A percentile compares a stretch with the other conserved stretches of the same genome.
Conservation (phyloP, 2,797 vertebrate genomes). For the Ceyx erithaca region DNA sequence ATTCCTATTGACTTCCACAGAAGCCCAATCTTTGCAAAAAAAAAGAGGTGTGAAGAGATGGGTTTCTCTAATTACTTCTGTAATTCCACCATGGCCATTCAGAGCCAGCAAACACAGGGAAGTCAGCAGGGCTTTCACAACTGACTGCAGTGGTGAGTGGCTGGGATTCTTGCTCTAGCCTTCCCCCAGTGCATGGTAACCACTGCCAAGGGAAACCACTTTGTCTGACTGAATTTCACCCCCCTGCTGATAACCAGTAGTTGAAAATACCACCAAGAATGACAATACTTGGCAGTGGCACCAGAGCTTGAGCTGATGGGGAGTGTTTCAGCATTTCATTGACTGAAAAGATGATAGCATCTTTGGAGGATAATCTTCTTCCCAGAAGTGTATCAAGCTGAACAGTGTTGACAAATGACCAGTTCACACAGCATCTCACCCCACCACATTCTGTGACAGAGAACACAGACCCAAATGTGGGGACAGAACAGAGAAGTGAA, state of each 20-base stretch:
- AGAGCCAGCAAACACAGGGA: background rate
- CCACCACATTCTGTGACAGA: background rate
- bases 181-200: background rate
- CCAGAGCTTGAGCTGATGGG: background rate
- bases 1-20: background rate
- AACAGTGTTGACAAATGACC: background rate
- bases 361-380: background rate
- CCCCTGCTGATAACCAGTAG: background rate
- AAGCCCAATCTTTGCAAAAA: background rate
- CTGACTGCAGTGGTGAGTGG: background rate
- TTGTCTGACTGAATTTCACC: background rate
- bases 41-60: background rate
- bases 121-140: background rate
- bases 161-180: conserved; percentile 6
- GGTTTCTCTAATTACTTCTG: background rate
- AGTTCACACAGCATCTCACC: background rate
- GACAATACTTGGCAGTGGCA: background rate
- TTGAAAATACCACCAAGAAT: background rate
- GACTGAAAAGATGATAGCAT: background rate
- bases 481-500: background rate
- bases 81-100: background rate
- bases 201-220: background rate
- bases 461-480: background rate
- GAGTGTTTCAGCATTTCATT: background rate
- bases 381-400: background rate